Evolutionary conservation across 2,797 vertebrate species (phyloP).

Genomic region (Mormyrops boulengeri): DNA sequence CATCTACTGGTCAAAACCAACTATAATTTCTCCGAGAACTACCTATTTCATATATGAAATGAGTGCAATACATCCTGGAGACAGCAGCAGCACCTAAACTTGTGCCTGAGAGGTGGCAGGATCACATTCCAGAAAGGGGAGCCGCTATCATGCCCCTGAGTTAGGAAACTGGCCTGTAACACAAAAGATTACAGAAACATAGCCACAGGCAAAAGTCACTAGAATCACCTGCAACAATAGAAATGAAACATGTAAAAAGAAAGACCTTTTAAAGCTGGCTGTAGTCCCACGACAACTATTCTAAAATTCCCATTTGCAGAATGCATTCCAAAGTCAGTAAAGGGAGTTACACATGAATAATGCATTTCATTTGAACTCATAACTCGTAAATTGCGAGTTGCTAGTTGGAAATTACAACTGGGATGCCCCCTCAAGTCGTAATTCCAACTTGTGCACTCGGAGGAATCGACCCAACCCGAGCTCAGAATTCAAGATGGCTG

Average conservation of each 20-base stretch:
- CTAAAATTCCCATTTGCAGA: neutral
- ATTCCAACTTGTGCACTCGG: neutral
- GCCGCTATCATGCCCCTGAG: neutral
- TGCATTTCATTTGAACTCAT: neutral
- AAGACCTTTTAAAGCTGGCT: neutral
- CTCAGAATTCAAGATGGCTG: neutral
- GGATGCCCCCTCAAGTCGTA: neutral
- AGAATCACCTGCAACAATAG: neutral
- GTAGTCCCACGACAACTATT: neutral
- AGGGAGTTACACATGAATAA: neutral
- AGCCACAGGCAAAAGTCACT: neutral
- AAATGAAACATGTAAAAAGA: neutral
- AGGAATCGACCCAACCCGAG: neutral
- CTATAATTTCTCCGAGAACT: neutral
- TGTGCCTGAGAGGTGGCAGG: neutral
- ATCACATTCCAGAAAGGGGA: neutral
- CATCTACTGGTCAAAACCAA: constrained; percentile 46
- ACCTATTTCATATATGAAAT: neutral
- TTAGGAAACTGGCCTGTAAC: neutral
- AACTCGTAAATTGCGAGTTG: neutral
- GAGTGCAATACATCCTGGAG: neutral
- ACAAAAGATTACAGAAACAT: neutral
- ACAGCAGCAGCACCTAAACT: neutral
- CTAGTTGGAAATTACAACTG: neutral
- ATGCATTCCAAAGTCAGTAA: neutral